Conservation (phyloP, 2,888 invertebrate genomes). For the Morpho achilles region DNA sequence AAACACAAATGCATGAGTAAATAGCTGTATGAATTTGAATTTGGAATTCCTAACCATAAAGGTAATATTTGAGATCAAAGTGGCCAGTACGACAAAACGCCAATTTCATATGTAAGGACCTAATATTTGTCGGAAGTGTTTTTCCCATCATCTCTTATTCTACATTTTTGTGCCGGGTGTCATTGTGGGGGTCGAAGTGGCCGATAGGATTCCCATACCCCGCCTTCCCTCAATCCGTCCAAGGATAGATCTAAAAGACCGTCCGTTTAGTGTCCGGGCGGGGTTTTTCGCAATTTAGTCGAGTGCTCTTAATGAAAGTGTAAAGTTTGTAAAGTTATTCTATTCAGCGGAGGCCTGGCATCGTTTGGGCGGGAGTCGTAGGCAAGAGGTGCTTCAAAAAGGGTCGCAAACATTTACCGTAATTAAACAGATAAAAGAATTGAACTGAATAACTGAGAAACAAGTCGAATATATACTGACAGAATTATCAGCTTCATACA, state of each 20-base stretch:
- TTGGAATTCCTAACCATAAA: too few species aligned
- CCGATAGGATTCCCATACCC: conserved; percentile 5
- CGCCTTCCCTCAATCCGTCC: not conserved
- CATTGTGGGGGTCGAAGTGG: not conserved
- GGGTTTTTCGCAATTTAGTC: not conserved
- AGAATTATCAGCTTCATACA: too few species aligned
- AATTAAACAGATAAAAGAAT: too few species aligned
- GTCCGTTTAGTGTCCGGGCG: not conserved
- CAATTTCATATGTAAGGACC: too few species aligned
- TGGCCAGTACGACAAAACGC: too few species aligned
- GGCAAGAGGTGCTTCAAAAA: too few species aligned
- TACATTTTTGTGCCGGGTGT: not conserved
- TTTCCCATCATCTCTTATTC: not conserved
- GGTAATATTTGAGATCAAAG: too few species aligned
- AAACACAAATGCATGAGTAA: too few species aligned
- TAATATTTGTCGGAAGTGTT: not conserved
- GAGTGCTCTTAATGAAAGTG: not conserved
- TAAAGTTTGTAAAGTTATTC: not conserved
- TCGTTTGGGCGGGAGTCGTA: not conserved
- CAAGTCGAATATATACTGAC: too few species aligned
- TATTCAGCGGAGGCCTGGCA: not conserved
- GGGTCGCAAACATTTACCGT: too few species aligned
- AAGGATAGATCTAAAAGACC: conserved; percentile 1
- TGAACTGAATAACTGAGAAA: too few species aligned
- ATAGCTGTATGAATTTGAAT: too few species aligned